Base-by-base conservation (phyloP, 2,888 invertebrate genomes). In the Serripes groenlandicus region DNA sequence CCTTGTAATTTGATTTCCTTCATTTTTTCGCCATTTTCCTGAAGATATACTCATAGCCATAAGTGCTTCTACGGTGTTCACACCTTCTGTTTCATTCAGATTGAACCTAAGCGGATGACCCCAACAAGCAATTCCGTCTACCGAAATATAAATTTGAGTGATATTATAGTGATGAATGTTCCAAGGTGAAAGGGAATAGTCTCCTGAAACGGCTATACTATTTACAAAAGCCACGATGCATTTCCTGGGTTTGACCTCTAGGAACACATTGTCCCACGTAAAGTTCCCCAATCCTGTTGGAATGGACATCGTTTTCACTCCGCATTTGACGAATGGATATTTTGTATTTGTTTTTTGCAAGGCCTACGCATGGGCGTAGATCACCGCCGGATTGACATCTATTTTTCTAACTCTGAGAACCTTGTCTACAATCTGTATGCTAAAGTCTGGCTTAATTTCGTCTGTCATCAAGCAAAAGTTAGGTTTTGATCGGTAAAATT, bases 401-500 rank as follows among this genome's bases (percentile, higher is more conserved):
- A 78, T 70, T 54, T 80, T 80, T 7, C 69, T 35, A 26, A 80
- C 64, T 28, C 60, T 15, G 11, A 80, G 34, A 15, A 62, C 30
- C 69, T 79, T 79, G 5, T 78, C 76, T 7, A 71, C 78, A n/a
- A 83, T 72, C n/a, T 42, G 60, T 32, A 83, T 70, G 60, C 54
- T 64, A 34, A 52, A 83, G 42, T 62, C 72, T 21, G 78, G 72
- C 9, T 26, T 23, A 15, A 66, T 3, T 7, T 28, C 52, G 54
- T 71, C 69, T 1, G 71, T 68, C 72, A 72, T 75, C 3, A 78
- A 60, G 30, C 70, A 83, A 62, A 83, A 83, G 0, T 42, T 56
- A 0, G 83, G 83, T 69, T 75, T 83, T 3, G 83, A 32, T 52
- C 71, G 62, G 66, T 75, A 75, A n/a, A 78, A 75, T 72, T 78